Base-by-base conservation (phyloP, 2,797 vertebrate species). In the Aphelocoma californica region DNA sequence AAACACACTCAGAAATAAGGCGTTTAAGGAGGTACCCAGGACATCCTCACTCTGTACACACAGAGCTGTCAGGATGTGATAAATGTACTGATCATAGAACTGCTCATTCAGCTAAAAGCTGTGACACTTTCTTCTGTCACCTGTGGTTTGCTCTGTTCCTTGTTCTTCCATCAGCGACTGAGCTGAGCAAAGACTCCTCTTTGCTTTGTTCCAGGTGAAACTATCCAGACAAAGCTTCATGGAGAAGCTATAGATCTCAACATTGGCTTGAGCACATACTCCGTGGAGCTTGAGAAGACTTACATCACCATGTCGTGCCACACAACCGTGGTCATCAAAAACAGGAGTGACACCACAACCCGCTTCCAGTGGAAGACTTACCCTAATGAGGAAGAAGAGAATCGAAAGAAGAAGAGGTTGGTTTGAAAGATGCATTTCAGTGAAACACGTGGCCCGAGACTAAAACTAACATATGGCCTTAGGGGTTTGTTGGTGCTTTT, bases 321-420 rank as follows among this genome's bases (percentile, higher is more conserved):
- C 58, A 90, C 93, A 42, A 97, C 90, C 0, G 21, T 99, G 44
- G 91, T 97, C 71, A 98, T 99, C 72, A 72, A 96, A 80, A 99
- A 99, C 86, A 97, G 50, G 28, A 98, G 98, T 75, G 95, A 98
- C 34, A 95, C 98, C 93, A 98, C 98, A 67, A 97, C 98, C 12
- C 98, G 94, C 86, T 99, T 98, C 97, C 97, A 96, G 81, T 99
- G 99, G 99, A 99, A 98, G 36, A 34, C 79, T 26, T 98, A 97
- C 96, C 95, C 96, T 73, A 97, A 94, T 23, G 96, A 97, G 66
- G 95, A 97, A 51, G 98, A 98, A 6, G 98, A 99, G 32, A 92
- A 98, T 24, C 58, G 38, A 60, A 90, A 97, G 70, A 98, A 97
- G 66, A 15, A 71, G 24, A 98, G 97, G 98, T 98, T 81, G 5